Base-by-base conservation (phyloP, 2,113 vertebrate genomes). In the Galbula dea region DNA sequence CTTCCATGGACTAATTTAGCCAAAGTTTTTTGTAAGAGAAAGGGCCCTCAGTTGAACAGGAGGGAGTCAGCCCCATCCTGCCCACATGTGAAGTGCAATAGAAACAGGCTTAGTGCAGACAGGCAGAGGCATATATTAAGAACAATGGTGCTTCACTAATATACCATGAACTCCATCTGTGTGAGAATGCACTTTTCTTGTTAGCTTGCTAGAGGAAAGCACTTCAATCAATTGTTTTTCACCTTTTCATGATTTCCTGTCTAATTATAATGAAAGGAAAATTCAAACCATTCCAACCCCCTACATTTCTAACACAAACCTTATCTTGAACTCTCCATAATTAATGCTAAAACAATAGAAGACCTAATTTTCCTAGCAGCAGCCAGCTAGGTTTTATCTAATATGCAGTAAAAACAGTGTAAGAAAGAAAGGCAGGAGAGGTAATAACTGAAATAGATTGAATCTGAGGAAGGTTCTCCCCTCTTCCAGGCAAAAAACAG, bases 331-430 rank as follows among this genome's bases (percentile, higher is more conserved):
- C 89, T 73, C 78, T 39, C 81, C 39, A 21, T 94, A 95, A 94
- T 95, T 93, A 92, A 86, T 67, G 78, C 73, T 94, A 89, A 96
- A 96, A 94, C 96, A 96, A 94, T 77, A 85, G 89, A 91, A 94
- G 71, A 87, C 30, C 81, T 92, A 71, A 92, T 96, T 96, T 85
- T 73, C 58, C 89, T 92, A 80, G 89, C 81, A 90, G 77, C 84
- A 89, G 91, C 41, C 69, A 65, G 81, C 57, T 32, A 68, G 81
- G 86, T 59, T 87, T 91, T 94, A 59, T 94, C 81, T 85, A 87
- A 59, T 10, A 36, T 59, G 63, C 39, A 55, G 61, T 29, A 78
- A 88, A 86, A 96, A 72, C 61, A 66, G 39, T 7, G 46, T 57
- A 62, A 67, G 55, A 84, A 15, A 43, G 41, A 15, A 80, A 79